Base-by-base conservation (phyloP, 2,888 invertebrate species). In the Tetragonula carbonaria region DNA sequence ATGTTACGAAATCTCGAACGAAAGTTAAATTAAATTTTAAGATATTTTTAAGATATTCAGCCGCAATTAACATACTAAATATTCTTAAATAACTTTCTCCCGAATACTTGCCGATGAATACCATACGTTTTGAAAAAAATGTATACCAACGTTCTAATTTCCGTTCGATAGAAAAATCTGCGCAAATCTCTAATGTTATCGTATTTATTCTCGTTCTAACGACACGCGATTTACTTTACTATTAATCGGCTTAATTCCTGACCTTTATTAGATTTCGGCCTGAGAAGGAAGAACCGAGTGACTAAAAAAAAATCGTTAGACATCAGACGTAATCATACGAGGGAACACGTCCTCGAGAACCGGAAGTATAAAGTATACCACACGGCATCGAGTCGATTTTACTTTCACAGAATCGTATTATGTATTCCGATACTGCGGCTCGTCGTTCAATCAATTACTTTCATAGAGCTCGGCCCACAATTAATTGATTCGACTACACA, bases 341-440 rank as follows among this genome's bases (percentile, higher is more conserved):
- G 65, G 62, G 51, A 77, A 73, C 80, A 51, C 75, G 78, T 59
- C 28, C 28, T 33, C 66, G 57, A 63, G 51, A 38, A 78, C 86
- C 88, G 81, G 88, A 88, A 88, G 73, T 78, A 66, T 62, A 66
- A 74, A 68, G 38, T 72, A 62, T 57, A 51, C 65, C 75, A 67
- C 75, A 67, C 45, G 68, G 68, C 62, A 57, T 75, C 66, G 62
- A 65, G 55, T 57, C 55, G 51, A 86, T 89, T 89, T 90, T 90
- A 89, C 90, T 88, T 89, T 89, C 87, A 74, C 82, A 38, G 18
- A 23, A 38, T 57, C 59, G 70, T 57, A 70, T 76, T 66, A 45
- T 45, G 45, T 45, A 55, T 63, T 72, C 23, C 73, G 51, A 57
- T 59, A n/a, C 53, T 33, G 51, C 21, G 8, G 8, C 55, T 62